phyloP scores from a whole-genome alignment of 2,888 invertebrate species.

The Rhingia campestris region DNA sequence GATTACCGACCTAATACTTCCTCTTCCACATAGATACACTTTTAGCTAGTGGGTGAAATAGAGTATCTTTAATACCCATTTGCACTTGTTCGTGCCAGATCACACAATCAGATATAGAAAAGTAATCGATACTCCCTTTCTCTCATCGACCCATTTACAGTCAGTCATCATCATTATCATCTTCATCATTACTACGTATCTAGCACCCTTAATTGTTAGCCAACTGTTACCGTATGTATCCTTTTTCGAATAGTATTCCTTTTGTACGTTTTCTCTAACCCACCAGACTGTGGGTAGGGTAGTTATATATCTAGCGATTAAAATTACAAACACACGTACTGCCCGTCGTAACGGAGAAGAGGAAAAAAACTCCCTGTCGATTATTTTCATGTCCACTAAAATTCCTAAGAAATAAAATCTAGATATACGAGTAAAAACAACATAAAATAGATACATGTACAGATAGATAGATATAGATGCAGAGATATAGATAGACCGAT shows the following conservation, averaged over 20 bases:
- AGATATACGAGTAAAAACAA: slow-evolving; percentile 46
- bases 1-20: slow-evolving; percentile 70
- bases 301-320: slow-evolving; percentile 58
- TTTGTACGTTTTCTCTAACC: neutral
- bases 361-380: slow-evolving; percentile 63
- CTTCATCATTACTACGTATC: slow-evolving; percentile 72
- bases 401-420: slow-evolving; percentile 66
- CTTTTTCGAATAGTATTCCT: slow-evolving; percentile 17
- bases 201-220: slow-evolving; percentile 73
- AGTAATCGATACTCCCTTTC: slow-evolving; percentile 67
- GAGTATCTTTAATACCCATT: slow-evolving; percentile 62
- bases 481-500: slow-evolving; percentile 36
- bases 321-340: slow-evolving; percentile 71
- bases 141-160: slow-evolving; percentile 52
- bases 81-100: slow-evolving; percentile 42
- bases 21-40: slow-evolving; percentile 14
- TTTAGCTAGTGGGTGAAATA: neutral
- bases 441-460: slow-evolving; percentile 57
- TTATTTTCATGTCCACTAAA: slow-evolving; percentile 72
- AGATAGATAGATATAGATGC: slow-evolving; percentile 36
- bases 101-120: slow-evolving; percentile 29
- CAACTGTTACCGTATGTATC: slow-evolving; percentile 63
- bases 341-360: neutral
- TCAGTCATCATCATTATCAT: slow-evolving; percentile 62
- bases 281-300: neutral